Base-by-base conservation (phyloP, 2,113 vertebrate species). In the Amblyopsis rosae region DNA sequence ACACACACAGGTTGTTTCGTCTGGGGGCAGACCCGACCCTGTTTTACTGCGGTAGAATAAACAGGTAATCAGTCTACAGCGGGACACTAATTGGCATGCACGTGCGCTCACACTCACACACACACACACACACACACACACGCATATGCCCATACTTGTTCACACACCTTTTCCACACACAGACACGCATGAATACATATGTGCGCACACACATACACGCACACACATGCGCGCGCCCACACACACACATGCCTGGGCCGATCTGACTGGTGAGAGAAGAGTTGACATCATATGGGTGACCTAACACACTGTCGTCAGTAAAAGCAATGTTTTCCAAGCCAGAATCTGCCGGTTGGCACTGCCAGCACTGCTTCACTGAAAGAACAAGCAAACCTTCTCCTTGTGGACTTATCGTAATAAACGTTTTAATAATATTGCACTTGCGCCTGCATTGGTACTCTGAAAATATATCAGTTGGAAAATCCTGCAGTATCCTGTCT, bases 41-140 rank as follows among this genome's bases (percentile, higher is more conserved):
- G 68, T 59, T 15, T 62, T 61, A 63, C 76, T 58, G 1, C 62
- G 16, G 67, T 66, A 72, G 79, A 77, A 82, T 77, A 82, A 90
- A 85, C 84, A 88, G 85, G 73, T 82, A 83, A 90, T 90, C 83
- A 87, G 82, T 75, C 69, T 82, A 62, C 19, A 79, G 63, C 15
- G 55, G 60, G 60, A 79, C 72, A 60, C 75, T 89, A 84, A 89
- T 75, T 83, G 57, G 70, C 49, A 59, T 45, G 35, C 32, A 73
- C 76, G 13, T 78, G 59, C 69, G 75, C 33, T 5, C 26, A 3
- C 56, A 26, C 56, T 4, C 56, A 58, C 56, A 26, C 16, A 26
- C 17, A 57, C 55, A 57, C 17, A 57, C n/a, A 19, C 58, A 47
- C 9, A 47, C 41, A 45, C 9, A 67, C 65, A 59, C 67, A 56